Percentiles rank a stretch among this genome's conserved stretches.
phyloP scores from a whole-genome alignment of 2,113 vertebrate species.

The Nycticryphes semicollaris region DNA sequence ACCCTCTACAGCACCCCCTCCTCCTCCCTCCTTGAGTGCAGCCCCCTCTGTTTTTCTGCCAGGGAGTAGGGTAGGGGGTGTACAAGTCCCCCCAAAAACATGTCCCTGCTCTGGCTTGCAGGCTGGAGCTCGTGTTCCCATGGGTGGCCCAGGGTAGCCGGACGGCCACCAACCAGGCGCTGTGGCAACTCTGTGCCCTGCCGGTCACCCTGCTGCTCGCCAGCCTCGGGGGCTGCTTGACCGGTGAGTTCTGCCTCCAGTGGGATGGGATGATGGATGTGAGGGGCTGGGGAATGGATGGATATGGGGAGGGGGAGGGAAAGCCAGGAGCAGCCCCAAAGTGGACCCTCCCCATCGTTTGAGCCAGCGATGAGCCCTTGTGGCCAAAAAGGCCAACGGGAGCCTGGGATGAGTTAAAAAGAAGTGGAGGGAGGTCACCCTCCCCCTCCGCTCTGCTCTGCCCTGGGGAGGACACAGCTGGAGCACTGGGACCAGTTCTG shows the following conservation, averaged over 20 bases:
- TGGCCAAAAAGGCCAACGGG: not conserved
- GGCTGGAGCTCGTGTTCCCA: constrained; percentile 81
- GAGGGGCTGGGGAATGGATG: not conserved
- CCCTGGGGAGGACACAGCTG: not conserved
- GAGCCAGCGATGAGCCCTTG: not conserved
- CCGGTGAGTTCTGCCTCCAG: constrained; percentile 73
- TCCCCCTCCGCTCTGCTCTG: not conserved
- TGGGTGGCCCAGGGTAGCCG: not conserved
- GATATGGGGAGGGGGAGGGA: not conserved
- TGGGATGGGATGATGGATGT: rapidly evolving
- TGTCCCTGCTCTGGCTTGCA: not conserved
- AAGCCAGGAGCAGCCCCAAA: not conserved
- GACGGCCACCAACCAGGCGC: constrained; percentile 46
- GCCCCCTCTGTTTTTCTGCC: rapidly evolving
- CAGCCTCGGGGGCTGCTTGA: constrained; percentile 78
- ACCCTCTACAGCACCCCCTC: not conserved
- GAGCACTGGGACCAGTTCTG: not conserved
- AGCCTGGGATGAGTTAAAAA: not conserved
- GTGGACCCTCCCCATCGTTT: not conserved
- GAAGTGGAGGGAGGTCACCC: not conserved
- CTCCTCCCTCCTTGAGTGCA: rapidly evolving
- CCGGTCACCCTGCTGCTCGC: constrained; percentile 82
- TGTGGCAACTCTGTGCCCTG: constrained; percentile 79
- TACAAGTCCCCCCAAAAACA: not conserved
- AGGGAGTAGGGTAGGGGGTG: not conserved